These are phyloP conservation scores for Sesia bembeciformis DNA, from an alignment of 2,888 invertebrate species.

Conservation along the genomic window DNA sequence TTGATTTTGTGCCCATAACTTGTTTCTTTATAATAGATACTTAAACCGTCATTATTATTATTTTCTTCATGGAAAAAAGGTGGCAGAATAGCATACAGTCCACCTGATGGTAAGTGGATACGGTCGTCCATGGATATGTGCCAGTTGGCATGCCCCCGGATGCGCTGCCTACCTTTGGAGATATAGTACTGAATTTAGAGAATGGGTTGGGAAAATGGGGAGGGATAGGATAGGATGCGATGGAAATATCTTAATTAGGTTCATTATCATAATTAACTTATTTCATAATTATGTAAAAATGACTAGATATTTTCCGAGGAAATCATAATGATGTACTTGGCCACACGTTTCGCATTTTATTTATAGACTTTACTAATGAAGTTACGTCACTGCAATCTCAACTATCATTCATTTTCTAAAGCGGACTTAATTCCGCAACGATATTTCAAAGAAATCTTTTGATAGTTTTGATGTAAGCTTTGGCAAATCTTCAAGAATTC, in stretches of 20 bases:
- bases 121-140: no score
- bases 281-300: neutral
- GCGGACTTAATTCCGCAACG: neutral
- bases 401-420: neutral
- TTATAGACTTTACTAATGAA: neutral
- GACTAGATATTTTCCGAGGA: neutral
- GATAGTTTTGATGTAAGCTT: conserved; percentile 14
- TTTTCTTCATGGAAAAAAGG: no score
- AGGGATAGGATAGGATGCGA: neutral
- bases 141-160: no score
- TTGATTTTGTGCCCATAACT: no score
- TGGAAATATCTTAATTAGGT: neutral
- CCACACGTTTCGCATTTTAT: neutral
- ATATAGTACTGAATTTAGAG: no score
- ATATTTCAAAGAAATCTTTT: neutral
- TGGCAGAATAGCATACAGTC: no score
- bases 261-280: neutral
- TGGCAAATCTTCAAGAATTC: conserved; percentile 29
- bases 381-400: neutral
- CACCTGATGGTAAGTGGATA: no score
- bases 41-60: no score
- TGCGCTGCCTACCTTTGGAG: no score
- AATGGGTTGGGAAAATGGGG: neutral
- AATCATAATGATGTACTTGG: neutral
- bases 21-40: no score